Base-by-base conservation (phyloP, 2,797 vertebrate species). In the Harpagifer antarcticus region DNA sequence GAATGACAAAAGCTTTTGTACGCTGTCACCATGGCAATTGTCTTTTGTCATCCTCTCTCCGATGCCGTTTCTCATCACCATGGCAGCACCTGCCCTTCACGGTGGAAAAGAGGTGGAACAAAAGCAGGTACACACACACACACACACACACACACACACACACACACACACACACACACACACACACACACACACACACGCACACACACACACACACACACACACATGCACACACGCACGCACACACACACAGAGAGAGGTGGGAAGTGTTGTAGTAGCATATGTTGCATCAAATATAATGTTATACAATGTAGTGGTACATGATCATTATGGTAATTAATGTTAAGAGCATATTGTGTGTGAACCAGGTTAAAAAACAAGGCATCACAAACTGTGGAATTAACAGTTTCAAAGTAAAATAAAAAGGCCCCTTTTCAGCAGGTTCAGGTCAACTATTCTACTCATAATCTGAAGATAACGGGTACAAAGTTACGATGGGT, bases 21-120 rank as follows among this genome's bases (percentile, higher is more conserved):
- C 47, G 2, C 33, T 45, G 37, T 91, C 87, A 57, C 90, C 89
- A 90, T 91, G 82, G 85, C 82, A 58, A 90, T 90, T 19, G 56
- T 52, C 70, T 87, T 83, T 83, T 87, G 77, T 86, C 84, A 72
- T 78, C 54, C 71, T 58, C 68, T 58, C 20, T 6, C 60, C 17
- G 31, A 65, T 74, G 76, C 64, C 48, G 68, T 79, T 76, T 49
- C 72, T 68, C 56, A 57, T 91, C 84, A 72, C 88, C 89, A 84
- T 89, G 86, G 86, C 58, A 1, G 20, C 62, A 73, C 81, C 84
- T 79, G 74, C 85, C 72, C 68, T 52, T 55, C 73, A 53, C 33
- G 6, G 61, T 82, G 76, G 61, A 23, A 64, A 57, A 57, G 27
- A 66, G 68, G 43, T 49, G 76, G 71, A 84, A 88, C 82, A 84